A percentile compares a stretch with the other conserved stretches of the same genome.
Conservation (phyloP, 2,797 vertebrate genomes). For the Gallirallus australis region DNA sequence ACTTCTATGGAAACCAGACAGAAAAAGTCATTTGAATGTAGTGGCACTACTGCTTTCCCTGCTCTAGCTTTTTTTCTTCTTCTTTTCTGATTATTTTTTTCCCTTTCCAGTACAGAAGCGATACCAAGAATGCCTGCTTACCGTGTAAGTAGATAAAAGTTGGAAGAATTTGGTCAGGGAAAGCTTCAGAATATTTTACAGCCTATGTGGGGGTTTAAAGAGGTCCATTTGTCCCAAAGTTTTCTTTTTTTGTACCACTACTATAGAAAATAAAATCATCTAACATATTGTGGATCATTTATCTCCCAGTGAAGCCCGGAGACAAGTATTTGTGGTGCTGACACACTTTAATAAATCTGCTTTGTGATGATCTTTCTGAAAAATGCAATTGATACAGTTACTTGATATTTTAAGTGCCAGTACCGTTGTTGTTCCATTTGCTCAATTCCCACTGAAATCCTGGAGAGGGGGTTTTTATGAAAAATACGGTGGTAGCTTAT, state of each 20-base stretch:
- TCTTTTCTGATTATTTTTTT: background rate
- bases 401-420: background rate
- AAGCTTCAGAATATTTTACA: background rate
- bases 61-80: background rate
- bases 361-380: background rate
- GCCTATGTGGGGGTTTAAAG: background rate
- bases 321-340: background rate
- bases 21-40: background rate
- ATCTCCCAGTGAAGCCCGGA: background rate
- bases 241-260: background rate
- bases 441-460: background rate
- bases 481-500: background rate
- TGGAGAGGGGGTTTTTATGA: background rate
- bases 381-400: background rate
- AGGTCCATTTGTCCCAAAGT: background rate
- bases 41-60: background rate
- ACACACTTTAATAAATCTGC: background rate
- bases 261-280: slow-evolving; percentile 8
- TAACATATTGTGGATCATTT: slow-evolving; percentile 5
- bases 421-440: background rate
- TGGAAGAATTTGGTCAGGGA: background rate
- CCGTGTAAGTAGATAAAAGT: background rate
- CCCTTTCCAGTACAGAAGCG: background rate
- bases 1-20: background rate
- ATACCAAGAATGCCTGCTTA: background rate